Conservation (phyloP, 1,140 invertebrate species). For the Cotesia chilonis region DNA sequence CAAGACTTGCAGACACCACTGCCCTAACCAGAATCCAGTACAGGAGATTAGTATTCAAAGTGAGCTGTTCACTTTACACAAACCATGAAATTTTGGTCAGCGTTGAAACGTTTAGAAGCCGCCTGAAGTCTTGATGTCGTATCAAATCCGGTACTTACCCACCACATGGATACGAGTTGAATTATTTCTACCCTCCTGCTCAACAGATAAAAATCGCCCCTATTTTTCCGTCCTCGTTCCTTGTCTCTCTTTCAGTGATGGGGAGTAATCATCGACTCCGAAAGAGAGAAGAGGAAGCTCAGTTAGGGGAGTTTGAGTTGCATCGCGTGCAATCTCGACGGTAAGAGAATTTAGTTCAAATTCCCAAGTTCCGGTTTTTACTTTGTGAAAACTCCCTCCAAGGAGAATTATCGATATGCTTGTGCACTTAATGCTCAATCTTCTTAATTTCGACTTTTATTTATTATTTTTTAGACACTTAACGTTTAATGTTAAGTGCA, state of each 20-base stretch:
- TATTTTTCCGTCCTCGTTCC: no score
- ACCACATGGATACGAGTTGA: background rate
- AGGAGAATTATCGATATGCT: conserved; percentile 12
- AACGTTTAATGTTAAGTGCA: no score
- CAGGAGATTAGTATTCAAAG: conserved; percentile 5
- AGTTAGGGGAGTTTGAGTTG: background rate
- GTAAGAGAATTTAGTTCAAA: background rate
- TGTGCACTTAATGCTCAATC: background rate
- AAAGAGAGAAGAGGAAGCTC: no score
- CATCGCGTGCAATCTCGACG: background rate
- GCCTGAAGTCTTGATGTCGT: background rate
- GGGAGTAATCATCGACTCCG: background rate
- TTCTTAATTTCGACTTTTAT: no score
- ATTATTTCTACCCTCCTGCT: background rate
- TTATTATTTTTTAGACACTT: no score
- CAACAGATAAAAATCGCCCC: no score
- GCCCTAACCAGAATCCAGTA: background rate
- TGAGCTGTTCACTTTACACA: background rate
- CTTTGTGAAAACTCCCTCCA: background rate
- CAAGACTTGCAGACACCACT: conserved; percentile 13
- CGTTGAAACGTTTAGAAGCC: conserved; percentile 4
- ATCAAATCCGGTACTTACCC: background rate
- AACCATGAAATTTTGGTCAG: background rate
- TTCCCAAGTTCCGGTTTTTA: background rate
- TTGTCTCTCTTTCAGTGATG: background rate